Evolutionary conservation across 2,113 vertebrate species (phyloP).

Genomic region (Aptenodytes forsteri): DNA sequence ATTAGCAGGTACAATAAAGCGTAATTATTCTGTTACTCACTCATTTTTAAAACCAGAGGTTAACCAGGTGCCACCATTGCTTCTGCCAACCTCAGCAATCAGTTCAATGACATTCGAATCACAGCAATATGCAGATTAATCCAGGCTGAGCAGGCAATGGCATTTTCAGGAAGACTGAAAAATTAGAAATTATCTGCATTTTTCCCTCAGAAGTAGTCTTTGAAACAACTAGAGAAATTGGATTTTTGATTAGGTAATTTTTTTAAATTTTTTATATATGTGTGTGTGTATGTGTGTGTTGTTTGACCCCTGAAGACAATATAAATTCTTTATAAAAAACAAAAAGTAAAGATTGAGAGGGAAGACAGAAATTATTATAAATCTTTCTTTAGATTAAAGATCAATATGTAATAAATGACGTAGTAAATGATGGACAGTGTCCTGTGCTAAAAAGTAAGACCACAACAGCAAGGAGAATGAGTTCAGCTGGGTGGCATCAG

Average conservation of each 20-base stretch:
- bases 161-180: neutral
- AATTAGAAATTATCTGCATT: neutral
- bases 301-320: neutral
- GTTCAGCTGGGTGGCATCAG: neutral
- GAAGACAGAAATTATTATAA: neutral
- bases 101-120: neutral
- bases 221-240: neutral
- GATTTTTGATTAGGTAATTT: neutral
- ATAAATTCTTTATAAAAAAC: neutral
- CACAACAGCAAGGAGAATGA: neutral
- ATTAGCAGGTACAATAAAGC: slow-evolving; percentile 18
- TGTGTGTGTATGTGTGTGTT: neutral
- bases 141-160: neutral
- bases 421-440: neutral
- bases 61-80: neutral
- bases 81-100: slow-evolving; percentile 8
- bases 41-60: neutral
- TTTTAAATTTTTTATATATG: neutral
- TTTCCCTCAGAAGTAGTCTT: neutral
- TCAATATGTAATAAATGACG: neutral
- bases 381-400: neutral
- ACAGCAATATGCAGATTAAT: neutral
- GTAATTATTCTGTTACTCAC: neutral
- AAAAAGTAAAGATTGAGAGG: neutral
- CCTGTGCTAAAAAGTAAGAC: neutral